Conservation (phyloP, 2,113 vertebrate genomes). For the Tylochromis polylepis region DNA sequence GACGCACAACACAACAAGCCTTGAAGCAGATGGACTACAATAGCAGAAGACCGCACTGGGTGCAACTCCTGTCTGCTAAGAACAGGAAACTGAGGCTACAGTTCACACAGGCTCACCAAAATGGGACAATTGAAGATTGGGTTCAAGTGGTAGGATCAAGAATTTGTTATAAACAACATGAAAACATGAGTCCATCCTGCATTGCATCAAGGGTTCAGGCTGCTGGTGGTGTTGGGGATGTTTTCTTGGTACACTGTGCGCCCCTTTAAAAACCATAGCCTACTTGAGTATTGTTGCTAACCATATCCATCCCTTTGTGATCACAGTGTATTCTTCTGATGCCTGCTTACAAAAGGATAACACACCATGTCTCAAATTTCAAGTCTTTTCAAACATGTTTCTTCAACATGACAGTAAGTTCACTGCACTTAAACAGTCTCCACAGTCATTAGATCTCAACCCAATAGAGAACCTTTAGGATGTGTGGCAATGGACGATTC, state of each 20-base stretch:
- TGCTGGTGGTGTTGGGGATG: background rate
- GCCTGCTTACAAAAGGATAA: background rate
- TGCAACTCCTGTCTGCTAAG: background rate
- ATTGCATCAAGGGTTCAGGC: background rate
- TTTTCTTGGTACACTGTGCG: background rate
- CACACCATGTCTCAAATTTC: background rate
- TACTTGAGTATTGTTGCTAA: background rate
- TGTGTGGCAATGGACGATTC: background rate
- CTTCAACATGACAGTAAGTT: background rate
- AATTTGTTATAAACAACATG: background rate
- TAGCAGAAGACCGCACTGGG: background rate
- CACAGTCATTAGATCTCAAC: background rate
- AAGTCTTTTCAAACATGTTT: background rate
- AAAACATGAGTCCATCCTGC: background rate
- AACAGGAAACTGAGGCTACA: background rate
- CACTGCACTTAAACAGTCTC: background rate
- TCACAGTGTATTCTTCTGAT: background rate
- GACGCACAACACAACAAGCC: background rate
- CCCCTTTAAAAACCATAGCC: background rate
- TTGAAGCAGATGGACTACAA: background rate
- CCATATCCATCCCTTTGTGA: background rate
- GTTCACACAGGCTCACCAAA: background rate
- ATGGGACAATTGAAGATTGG: background rate
- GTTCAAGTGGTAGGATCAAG: background rate
- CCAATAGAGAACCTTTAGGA: background rate